Conservation (phyloP, 2,797 vertebrate genomes). For the Lepidocolaptes lacrymiger region DNA sequence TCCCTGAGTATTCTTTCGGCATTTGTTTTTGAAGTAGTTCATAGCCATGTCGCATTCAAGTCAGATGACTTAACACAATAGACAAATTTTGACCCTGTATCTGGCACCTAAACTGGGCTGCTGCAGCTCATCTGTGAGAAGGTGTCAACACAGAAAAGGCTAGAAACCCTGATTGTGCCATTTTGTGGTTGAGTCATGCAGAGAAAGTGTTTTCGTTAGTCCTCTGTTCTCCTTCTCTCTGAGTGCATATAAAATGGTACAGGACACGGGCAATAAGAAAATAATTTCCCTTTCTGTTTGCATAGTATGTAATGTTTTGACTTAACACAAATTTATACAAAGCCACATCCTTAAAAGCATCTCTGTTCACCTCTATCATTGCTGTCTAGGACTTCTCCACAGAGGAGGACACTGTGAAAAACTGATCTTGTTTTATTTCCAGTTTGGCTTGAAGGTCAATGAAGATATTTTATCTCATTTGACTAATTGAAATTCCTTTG, state of each 20-base stretch:
- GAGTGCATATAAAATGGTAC: not conserved
- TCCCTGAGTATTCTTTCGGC: not conserved
- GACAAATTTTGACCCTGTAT: not conserved
- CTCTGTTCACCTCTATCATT: not conserved
- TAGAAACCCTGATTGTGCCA: not conserved
- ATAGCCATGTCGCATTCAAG: not conserved
- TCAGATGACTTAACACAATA: not conserved
- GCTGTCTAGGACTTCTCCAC: not conserved
- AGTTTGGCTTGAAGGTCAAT: not conserved
- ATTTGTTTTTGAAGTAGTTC: not conserved
- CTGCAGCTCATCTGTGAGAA: not conserved
- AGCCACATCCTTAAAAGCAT: not conserved
- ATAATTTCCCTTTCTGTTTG: not conserved
- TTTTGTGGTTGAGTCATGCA: not conserved
- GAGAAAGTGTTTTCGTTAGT: not conserved
- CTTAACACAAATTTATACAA: not conserved
- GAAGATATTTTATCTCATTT: conserved; percentile 38
- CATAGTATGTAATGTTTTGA: not conserved
- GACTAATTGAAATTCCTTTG: conserved; percentile 23
- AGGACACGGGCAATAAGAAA: not conserved
- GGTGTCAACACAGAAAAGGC: not conserved
- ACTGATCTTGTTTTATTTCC: not conserved
- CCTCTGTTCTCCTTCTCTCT: not conserved
- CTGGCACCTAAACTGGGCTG: not conserved
- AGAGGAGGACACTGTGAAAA: not conserved